phyloP scores from a whole-genome alignment of 2,113 vertebrate genomes.

The Rostratula benghalensis region DNA sequence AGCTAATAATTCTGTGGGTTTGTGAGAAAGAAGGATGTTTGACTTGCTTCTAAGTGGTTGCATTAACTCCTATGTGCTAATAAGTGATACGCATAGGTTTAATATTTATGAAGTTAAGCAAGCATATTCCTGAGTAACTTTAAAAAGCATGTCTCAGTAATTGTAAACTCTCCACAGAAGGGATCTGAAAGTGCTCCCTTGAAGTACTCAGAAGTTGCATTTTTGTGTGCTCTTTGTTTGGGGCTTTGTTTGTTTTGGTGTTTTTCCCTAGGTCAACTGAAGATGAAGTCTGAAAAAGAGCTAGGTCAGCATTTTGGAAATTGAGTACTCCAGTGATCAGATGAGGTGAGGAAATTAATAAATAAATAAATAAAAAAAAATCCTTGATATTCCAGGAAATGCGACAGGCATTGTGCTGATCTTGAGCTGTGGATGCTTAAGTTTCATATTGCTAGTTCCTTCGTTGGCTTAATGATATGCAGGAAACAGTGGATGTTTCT shows the following conservation, averaged over 20 bases:
- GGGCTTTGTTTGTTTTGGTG: neutral
- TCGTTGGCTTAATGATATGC: neutral
- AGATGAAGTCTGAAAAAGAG: neutral
- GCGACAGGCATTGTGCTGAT: neutral
- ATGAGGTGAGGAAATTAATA: neutral
- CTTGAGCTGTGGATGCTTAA: accelerated
- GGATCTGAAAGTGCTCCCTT: neutral
- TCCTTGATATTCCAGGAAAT: neutral
- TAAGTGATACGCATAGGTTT: neutral
- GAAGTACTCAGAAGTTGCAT: neutral
- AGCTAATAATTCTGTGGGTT: neutral
- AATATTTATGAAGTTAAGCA: neutral
- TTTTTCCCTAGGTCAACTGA: neutral
- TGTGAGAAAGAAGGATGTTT: neutral
- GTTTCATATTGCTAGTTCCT: neutral
- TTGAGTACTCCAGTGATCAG: neutral
- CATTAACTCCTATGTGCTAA: neutral
- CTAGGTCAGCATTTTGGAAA: neutral
- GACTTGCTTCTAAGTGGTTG: neutral
- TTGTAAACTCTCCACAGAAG: neutral
- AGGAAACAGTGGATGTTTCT: neutral
- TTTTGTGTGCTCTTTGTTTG: neutral
- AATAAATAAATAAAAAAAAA: neutral
- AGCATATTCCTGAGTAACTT: neutral
- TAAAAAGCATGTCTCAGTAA: neutral